Percentiles rank a stretch among this genome's conserved stretches.
Evolutionary conservation across 2,797 vertebrate genomes (phyloP).

Genomic region (Ceryle rudis): DNA sequence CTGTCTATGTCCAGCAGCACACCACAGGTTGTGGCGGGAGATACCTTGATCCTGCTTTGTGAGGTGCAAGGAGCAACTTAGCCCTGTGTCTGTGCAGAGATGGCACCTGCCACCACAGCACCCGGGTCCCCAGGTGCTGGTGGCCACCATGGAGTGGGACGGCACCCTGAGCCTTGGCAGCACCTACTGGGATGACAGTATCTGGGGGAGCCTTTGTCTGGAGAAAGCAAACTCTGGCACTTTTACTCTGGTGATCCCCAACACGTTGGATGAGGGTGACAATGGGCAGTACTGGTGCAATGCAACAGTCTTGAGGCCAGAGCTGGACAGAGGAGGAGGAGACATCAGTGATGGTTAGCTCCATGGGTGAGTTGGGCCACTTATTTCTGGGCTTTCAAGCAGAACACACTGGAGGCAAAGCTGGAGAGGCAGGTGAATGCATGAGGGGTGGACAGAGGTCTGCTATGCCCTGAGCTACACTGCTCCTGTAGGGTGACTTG

Average conservation of each 20-base stretch:
- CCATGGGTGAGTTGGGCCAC: conserved; percentile 61
- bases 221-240: conserved; percentile 76
- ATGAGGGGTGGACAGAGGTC: background rate
- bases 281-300: conserved; percentile 84
- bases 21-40: conserved; percentile 67
- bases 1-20: conserved; percentile 65
- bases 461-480: background rate
- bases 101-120: conserved; percentile 59
- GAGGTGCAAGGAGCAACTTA: conserved; percentile 59
- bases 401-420: background rate
- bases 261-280: conserved; percentile 67
- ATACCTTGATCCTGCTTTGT: conserved; percentile 78
- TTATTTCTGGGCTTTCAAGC: background rate
- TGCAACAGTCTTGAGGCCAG: conserved; percentile 68
- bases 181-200: conserved; percentile 64
- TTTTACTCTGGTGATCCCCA: conserved; percentile 84
- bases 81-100: conserved; percentile 84
- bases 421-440: accelerated
- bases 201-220: conserved; percentile 73
- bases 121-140: background rate
- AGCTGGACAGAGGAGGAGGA: background rate
- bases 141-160: conserved; percentile 79
- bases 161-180: conserved; percentile 79
- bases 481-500: background rate
- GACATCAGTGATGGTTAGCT: background rate